Evolutionary conservation across 2,888 invertebrate species (phyloP).

Genomic region (Geotrupes spiniger): DNA sequence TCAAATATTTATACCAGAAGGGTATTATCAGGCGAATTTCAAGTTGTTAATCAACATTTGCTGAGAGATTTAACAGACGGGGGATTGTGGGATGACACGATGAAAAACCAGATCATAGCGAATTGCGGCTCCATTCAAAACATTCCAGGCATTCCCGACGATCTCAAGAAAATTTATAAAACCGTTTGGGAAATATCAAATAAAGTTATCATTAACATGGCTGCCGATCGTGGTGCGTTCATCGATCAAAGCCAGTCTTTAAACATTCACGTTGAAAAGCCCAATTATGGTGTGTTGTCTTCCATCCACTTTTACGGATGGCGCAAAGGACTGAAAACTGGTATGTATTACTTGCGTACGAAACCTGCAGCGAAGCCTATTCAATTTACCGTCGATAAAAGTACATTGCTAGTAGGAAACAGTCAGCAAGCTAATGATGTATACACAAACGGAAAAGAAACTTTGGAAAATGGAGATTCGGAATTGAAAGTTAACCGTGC

Average conservation of each 20-base stretch:
- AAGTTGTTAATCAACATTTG: conserved; percentile 95
- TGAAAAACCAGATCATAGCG: conserved; percentile 92
- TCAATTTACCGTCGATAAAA: conserved; percentile 96
- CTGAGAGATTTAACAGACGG: conserved; percentile 88
- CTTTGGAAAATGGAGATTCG: conserved; percentile 13
- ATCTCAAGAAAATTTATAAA: conserved; percentile 85
- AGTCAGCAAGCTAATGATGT: conserved; percentile 16
- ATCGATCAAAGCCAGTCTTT: conserved; percentile 99
- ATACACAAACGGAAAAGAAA: conserved; percentile 18
- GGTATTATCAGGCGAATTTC: conserved; percentile 93
- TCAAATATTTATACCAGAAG: conserved; percentile 94
- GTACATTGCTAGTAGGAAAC: conserved; percentile 52
- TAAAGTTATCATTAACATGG: conserved; percentile 91
- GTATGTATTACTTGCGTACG: conserved; percentile 97
- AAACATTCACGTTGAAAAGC: conserved; percentile 95
- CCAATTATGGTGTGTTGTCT: conserved; percentile 88
- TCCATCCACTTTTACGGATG: conserved; percentile 99
- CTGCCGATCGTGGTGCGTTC: conserved; percentile 95
- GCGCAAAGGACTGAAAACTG: conserved; percentile 96
- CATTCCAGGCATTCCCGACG: conserved; percentile 79
- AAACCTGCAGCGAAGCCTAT: conserved; percentile 96
- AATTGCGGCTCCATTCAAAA: conserved; percentile 91
- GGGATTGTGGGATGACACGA: conserved; percentile 90
- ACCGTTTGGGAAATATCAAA: conserved; percentile 98
- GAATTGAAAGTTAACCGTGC: conserved; percentile 24